Conservation (phyloP, 2,113 vertebrate genomes). For the western clawed frog (Xenopus tropicalis) region DNA sequence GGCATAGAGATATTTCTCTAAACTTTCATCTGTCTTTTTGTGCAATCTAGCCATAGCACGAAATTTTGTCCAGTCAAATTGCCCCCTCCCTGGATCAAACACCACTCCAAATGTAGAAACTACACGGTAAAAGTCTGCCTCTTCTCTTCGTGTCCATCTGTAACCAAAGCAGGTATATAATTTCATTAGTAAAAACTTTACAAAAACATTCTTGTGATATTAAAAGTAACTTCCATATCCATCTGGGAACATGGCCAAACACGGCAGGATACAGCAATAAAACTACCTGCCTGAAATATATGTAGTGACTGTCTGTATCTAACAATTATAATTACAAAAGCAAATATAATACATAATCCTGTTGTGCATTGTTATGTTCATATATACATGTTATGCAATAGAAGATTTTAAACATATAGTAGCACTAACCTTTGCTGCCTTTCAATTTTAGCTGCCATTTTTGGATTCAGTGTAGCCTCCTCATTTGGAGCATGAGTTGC, state of each 20-base stretch:
- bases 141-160: conserved; percentile 96
- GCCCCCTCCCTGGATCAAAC: conserved; percentile 85
- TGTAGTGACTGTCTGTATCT: too few species aligned
- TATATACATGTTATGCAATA: too few species aligned
- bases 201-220: conserved; percentile 11
- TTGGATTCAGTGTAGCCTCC: conserved; percentile 83
- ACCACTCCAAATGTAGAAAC: conserved; percentile 97
- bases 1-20: conserved; percentile 93
- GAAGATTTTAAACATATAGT: too few species aligned
- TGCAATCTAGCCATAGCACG: conserved; percentile 94
- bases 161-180: conserved; percentile 6
- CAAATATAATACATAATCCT: too few species aligned
- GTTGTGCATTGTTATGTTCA: too few species aligned
- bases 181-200: neutral
- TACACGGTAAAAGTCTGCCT: conserved; percentile 96
- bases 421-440: conserved; percentile 81
- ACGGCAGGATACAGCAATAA: too few species aligned
- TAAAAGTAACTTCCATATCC: too few species aligned
- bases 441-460: conserved; percentile 96
- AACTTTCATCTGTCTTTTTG: conserved; percentile 95
- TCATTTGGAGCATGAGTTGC: conserved; percentile 74
- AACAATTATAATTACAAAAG: too few species aligned
- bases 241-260: too few species aligned
- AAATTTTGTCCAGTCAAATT: conserved; percentile 98
- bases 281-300: too few species aligned